Percentiles rank a stretch among this genome's conserved stretches.
Evolutionary conservation across 2,888 invertebrate genomes (phyloP).

Genomic region (Brachynemurus nebulosus): DNA sequence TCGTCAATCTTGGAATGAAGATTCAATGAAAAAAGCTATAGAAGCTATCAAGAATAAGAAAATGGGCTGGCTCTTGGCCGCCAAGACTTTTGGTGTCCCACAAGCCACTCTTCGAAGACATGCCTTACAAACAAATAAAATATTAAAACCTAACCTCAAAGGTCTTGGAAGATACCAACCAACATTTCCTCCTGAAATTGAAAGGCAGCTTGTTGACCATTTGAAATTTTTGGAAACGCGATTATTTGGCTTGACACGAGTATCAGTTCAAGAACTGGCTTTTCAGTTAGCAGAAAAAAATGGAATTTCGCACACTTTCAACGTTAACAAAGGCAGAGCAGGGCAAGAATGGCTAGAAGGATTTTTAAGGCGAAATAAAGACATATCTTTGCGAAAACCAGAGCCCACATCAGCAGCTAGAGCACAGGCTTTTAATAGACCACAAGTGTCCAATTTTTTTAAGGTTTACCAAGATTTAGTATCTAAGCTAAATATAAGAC

Average conservation of each 20-base stretch:
- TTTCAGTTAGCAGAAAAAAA: conserved; percentile 1
- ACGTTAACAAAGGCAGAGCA: background rate
- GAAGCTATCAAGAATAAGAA: too few species aligned
- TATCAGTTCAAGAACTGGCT: background rate
- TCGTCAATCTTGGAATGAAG: too few species aligned
- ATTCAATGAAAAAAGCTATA: too few species aligned
- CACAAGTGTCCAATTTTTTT: conserved; percentile 2
- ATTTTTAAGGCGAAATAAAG: conserved; percentile 5
- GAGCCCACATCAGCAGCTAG: conserved; percentile 6
- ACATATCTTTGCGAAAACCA: conserved; percentile 6
- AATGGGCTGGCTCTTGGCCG: too few species aligned
- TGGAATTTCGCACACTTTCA: background rate
- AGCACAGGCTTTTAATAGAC: conserved; percentile 6
- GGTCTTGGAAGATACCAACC: background rate
- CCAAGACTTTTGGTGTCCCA: too few species aligned
- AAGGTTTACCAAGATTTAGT: conserved; percentile 6
- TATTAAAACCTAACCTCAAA: background rate
- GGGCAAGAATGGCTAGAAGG: conserved; percentile 2
- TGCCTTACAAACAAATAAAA: too few species aligned
- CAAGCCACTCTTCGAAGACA: too few species aligned
- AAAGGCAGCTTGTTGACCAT: background rate
- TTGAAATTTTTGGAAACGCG: conserved; percentile 3
- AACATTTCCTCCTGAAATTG: conserved; percentile 3
- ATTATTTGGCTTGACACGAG: background rate
- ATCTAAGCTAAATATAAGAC: conserved; percentile 6